Base-by-base conservation (phyloP, 2,797 vertebrate genomes). In the Peromyscus aztecus region DNA sequence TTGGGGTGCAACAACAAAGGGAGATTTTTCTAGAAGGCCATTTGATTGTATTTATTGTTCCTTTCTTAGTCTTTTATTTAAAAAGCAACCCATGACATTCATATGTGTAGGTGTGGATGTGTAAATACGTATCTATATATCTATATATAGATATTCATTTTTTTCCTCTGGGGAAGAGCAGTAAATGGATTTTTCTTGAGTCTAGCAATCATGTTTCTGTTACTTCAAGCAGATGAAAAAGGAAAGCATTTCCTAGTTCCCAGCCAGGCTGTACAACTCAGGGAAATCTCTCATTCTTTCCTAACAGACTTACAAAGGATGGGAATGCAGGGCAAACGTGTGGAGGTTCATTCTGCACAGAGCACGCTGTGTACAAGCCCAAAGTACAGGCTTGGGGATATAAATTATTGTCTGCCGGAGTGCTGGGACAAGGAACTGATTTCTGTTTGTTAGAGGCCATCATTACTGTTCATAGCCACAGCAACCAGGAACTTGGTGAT, bases 381-480 rank as follows among this genome's bases (percentile, higher is more conserved):
- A 67, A 77, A 94, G 71, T 80, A 2, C 86, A 81, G 93, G 19
- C 55, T 24, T 73, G 88, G 76, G 87, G 63, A 40, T 90, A 61
- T 94, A 94, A 95, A 92, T 97, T 93, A 88, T 46, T 81, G 34
- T 63, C 43, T 95, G 87, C 69, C 71, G 67, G 40, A 34, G 46
- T 78, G 77, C 87, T 0, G 0, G 91, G 65, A 85, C 90, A 91
- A 97, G 57, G 49, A 96, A 92, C 92, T 91, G 43, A 63, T 85
- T 67, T 86, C 94, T 94, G 0, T 91, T 96, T 90, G 94, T 97
- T 95, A 94, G 86, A 85, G 95, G 97, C 96, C 97, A 95, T 94
- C 90, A 91, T 80, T n/a, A 37, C 97, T 96, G 95, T 87, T 97
- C 95, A 97, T 97, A 97, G 94, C 96, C 83, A 97, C 95, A 94